Conservation (phyloP, 2,113 vertebrate genomes). For the Octodon degus region DNA sequence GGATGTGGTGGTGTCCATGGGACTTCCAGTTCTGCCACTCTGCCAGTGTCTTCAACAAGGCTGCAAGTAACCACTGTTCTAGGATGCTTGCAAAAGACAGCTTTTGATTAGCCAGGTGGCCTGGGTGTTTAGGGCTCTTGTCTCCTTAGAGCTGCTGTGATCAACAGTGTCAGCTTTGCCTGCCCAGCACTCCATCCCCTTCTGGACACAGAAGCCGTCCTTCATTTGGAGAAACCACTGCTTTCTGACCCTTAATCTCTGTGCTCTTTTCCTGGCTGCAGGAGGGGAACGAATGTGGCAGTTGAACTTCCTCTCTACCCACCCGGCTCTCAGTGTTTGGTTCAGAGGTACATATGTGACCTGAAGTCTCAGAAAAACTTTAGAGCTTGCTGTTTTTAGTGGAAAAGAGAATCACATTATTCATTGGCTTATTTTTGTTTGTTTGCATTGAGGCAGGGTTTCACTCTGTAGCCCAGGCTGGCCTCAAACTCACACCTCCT, state of each 20-base stretch:
- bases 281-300: not conserved
- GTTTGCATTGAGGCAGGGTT: no score
- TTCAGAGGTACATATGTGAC: not conserved
- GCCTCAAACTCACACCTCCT: not conserved
- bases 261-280: not conserved
- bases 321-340: not conserved
- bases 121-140: slow-evolving; percentile 42
- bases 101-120: not conserved
- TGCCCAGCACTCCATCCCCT: not conserved
- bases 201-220: not conserved
- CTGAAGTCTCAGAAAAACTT: not conserved
- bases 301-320: not conserved
- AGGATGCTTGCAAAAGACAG: slow-evolving; percentile 35
- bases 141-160: not conserved
- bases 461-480: not conserved
- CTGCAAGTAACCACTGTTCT: slow-evolving; percentile 29
- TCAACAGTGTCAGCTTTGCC: slow-evolving; percentile 26
- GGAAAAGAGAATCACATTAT: not conserved
- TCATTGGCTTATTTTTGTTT: not conserved
- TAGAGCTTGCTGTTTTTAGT: slow-evolving; percentile 48
- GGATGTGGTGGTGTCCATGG: not conserved
- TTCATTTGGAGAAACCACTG: slow-evolving; percentile 3
- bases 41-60: slow-evolving; percentile 47
- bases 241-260: not conserved
- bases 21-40: slow-evolving; percentile 40